These are phyloP conservation scores for Cyaniris semiargus DNA, from an alignment of 2,888 invertebrate species.

Conservation along the genomic window DNA sequence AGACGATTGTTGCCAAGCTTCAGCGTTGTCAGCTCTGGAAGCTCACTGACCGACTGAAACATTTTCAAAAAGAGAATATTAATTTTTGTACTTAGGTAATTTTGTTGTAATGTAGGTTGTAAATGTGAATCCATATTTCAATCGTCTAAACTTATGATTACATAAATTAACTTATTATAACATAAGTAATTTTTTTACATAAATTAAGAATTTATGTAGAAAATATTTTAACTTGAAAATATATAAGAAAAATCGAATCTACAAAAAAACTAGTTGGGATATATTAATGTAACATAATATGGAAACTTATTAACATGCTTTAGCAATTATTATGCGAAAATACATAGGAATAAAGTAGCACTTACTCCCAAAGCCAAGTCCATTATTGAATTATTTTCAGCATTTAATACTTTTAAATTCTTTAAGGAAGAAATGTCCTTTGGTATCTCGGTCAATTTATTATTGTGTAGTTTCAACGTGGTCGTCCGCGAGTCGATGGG, in stretches of 20 bases:
- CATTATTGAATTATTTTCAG: conserved; percentile 63
- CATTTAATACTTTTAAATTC: conserved; percentile 62
- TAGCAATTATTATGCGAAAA: not conserved
- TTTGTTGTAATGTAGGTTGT: not conserved
- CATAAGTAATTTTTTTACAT: too few species aligned
- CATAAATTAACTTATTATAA: too few species aligned
- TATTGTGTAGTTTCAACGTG: conserved; percentile 64
- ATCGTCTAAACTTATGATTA: too few species aligned
- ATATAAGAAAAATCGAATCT: too few species aligned
- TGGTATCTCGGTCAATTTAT: conserved; percentile 66
- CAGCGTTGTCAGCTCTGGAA: conserved; percentile 58
- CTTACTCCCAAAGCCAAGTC: conserved; percentile 66
- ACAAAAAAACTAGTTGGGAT: not conserved
- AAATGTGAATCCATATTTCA: too few species aligned
- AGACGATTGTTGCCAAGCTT: conserved; percentile 69
- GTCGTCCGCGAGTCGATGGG: conserved; percentile 62
- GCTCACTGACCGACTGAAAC: conserved; percentile 71
- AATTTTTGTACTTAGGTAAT: not conserved
- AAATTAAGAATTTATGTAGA: not conserved
- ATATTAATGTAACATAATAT: not conserved
- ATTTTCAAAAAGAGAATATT: conserved; percentile 13
- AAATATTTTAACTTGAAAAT: not conserved
- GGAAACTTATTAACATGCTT: too few species aligned
- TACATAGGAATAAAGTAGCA: conserved; percentile 36
- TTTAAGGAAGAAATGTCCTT: conserved; percentile 61